Percentiles rank a stretch among this genome's conserved stretches.
Conservation (phyloP, 2,888 invertebrate genomes). For the Perizoma affinitatum region DNA sequence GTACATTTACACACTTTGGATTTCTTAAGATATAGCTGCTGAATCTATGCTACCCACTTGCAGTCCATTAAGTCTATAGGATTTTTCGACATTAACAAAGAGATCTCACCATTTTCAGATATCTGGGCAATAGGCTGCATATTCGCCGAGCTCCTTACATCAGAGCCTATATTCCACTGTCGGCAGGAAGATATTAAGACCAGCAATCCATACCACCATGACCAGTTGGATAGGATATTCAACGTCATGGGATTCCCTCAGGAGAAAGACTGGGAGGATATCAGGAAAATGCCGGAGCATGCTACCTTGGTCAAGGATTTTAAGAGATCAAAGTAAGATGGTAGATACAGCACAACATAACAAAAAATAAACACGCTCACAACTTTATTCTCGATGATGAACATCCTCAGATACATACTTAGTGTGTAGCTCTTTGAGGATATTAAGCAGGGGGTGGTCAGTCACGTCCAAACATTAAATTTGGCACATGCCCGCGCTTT, state of each 20-base stretch:
- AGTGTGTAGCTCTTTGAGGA: too few relatives aligned
- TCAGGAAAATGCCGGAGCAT: constrained; percentile 99
- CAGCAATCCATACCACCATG: constrained; percentile 99
- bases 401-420: too few relatives aligned
- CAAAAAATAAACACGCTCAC: too few relatives aligned
- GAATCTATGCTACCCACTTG: too few relatives aligned
- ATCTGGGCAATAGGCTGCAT: constrained; percentile 99
- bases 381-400: too few relatives aligned
- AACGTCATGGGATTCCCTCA: constrained; percentile 99
- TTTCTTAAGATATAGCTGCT: too few relatives aligned
- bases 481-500: too few relatives aligned
- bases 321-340: constrained; percentile 93
- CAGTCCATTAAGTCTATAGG: too few relatives aligned
- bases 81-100: too few relatives aligned
- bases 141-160: constrained; percentile 98
- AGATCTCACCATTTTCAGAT: constrained; percentile 82
- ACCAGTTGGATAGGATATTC: constrained; percentile 98
- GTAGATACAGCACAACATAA: neutral
- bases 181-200: constrained; percentile 99
- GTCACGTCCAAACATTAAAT: too few relatives aligned
- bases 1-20: too few relatives aligned
- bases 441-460: too few relatives aligned
- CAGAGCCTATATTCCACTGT: constrained; percentile 99
- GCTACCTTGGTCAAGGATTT: constrained; percentile 97
- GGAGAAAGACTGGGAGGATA: constrained; percentile 99